Conservation (phyloP, 1,140 invertebrate species). For the Drosophila subpulchrella region DNA sequence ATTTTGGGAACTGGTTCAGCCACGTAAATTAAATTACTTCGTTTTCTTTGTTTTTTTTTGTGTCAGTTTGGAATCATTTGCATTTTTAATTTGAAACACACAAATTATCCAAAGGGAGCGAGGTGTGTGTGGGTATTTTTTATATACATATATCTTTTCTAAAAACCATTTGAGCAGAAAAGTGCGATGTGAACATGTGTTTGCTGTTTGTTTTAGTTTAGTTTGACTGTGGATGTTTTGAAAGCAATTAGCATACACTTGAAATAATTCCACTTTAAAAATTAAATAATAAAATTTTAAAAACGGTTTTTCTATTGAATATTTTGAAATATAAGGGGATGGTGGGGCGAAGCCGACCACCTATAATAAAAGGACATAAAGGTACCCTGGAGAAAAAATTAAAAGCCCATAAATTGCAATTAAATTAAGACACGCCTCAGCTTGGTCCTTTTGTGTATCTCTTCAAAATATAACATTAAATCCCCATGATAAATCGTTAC, state of each 20-base stretch:
- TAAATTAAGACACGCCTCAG: not conserved
- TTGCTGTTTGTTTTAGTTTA: constrained; percentile 49
- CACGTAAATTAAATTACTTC: constrained; percentile 75
- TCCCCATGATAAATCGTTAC: constrained; percentile 6
- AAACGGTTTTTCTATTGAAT: too few relatives aligned
- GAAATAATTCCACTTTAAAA: constrained; percentile 7
- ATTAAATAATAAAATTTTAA: not conserved
- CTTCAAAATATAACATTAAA: not conserved
- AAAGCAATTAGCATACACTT: constrained; percentile 48
- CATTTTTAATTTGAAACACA: constrained; percentile 80
- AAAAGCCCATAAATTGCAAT: constrained; percentile 27
- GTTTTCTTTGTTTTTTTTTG: constrained; percentile 10
- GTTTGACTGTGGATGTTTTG: constrained; percentile 28
- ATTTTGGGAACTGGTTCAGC: constrained; percentile 50
- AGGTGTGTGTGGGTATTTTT: constrained; percentile 8
- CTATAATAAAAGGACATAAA: too few relatives aligned
- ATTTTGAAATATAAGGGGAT: too few relatives aligned
- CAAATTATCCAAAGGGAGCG: constrained; percentile 55
- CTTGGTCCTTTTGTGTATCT: not conserved
- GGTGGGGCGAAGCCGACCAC: too few relatives aligned
- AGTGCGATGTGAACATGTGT: constrained; percentile 79
- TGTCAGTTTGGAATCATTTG: constrained; percentile 56
- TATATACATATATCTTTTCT: constrained; percentile 25
- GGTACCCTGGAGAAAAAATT: not conserved
- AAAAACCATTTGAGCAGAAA: constrained; percentile 48